A percentile compares a stretch with the other conserved stretches of the same genome.
Evolutionary conservation across 2,888 invertebrate species (phyloP).

Genomic region (Margaritifera margaritifera): DNA sequence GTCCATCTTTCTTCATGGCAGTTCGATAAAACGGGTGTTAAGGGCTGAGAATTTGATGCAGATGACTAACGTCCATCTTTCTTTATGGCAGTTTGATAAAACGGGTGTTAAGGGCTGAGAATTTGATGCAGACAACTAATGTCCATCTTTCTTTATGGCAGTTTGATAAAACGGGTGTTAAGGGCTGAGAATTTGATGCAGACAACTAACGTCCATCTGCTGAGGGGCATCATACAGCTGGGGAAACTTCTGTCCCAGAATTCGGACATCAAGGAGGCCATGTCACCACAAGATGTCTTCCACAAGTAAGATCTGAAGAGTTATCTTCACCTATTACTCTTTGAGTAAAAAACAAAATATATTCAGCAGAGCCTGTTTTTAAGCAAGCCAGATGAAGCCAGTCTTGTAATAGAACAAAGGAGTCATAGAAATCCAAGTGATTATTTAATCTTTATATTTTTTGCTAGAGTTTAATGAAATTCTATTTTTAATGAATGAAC

Average conservation of each 20-base stretch:
- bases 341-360: too few species aligned
- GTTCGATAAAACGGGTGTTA: slow-evolving; percentile 36
- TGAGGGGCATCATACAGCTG: slow-evolving; percentile 66
- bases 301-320: slow-evolving; percentile 57
- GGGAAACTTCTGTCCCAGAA: slow-evolving; percentile 55
- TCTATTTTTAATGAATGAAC: too few species aligned
- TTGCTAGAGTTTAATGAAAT: too few species aligned
- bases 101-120: slow-evolving; percentile 49
- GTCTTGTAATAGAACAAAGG: too few species aligned
- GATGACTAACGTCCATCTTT: slow-evolving; percentile 62
- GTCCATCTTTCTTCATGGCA: slow-evolving; percentile 51
- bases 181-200: slow-evolving; percentile 61
- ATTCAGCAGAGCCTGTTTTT: too few species aligned
- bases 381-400: too few species aligned
- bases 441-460: too few species aligned
- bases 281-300: slow-evolving; percentile 63
- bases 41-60: slow-evolving; percentile 61
- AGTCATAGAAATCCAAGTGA: too few species aligned
- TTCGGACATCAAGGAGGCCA: slow-evolving; percentile 57
- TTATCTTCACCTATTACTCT: too few species aligned
- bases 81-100: slow-evolving; percentile 34
- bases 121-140: slow-evolving; percentile 61
- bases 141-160: slow-evolving; percentile 9
- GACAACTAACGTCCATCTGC: slow-evolving; percentile 63
- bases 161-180: slow-evolving; percentile 36